These are phyloP conservation scores for Leptodactylus fuscus DNA, from an alignment of 2,113 vertebrate species.

Conservation along the genomic window DNA sequence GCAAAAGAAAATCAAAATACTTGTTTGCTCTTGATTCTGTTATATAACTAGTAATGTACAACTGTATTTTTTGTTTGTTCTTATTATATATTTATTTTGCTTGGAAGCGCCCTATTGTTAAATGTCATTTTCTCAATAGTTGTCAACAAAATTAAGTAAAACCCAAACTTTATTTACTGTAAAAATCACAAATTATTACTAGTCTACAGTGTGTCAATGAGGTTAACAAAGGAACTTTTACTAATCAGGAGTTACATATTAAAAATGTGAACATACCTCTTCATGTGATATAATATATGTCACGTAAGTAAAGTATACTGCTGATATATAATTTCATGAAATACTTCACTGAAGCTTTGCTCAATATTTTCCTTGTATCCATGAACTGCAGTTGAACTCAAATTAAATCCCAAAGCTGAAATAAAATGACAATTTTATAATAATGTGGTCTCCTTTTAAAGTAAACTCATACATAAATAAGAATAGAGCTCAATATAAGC, in stretches of 20 bases:
- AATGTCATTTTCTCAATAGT: background rate
- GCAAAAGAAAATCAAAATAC: background rate
- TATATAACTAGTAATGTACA: background rate
- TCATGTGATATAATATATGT: background rate
- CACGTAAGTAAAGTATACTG: background rate
- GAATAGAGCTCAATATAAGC: background rate
- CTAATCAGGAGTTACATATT: background rate
- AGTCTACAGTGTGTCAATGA: background rate
- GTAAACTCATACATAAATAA: constrained; percentile 23
- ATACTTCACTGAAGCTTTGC: background rate
- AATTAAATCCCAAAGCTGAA: constrained; percentile 40
- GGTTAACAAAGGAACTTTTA: background rate
- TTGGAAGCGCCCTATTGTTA: background rate
- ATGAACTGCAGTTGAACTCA: constrained; percentile 53
- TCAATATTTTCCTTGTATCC: constrained; percentile 21
- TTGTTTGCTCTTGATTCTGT: background rate
- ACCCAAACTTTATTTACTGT: background rate
- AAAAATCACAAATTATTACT: background rate
- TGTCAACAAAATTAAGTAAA: no score
- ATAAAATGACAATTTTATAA: constrained; percentile 31
- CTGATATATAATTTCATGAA: background rate
- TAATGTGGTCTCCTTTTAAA: constrained; percentile 19
- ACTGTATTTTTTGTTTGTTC: background rate
- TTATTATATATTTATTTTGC: background rate
- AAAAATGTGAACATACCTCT: background rate